Evolutionary conservation across 2,888 invertebrate species (phyloP).

Genomic region (Drosophila cyrtoloma): DNA sequence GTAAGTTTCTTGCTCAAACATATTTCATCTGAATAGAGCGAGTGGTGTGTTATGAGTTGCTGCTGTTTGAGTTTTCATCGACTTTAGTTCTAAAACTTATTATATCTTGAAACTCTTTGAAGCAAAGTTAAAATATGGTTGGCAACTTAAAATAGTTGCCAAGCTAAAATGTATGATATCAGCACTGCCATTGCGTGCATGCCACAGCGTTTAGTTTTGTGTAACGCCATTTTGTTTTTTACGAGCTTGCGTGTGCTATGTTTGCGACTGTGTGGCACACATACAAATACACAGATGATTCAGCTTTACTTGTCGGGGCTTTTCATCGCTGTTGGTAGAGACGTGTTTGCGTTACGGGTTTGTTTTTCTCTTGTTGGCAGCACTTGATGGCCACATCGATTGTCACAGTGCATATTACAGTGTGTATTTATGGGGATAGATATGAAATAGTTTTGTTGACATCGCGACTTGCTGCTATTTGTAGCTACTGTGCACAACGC

Average conservation of each 20-base stretch:
- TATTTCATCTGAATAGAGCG: neutral
- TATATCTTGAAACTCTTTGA: neutral
- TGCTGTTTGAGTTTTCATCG: neutral
- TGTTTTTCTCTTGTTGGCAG: conserved; percentile 25
- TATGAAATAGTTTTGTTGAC: conserved; percentile 52
- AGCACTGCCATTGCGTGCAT: conserved; percentile 18
- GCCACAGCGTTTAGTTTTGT: conserved; percentile 49
- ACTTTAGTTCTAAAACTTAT: neutral
- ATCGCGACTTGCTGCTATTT: conserved; percentile 37
- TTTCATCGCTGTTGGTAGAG: conserved; percentile 25
- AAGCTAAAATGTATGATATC: conserved; percentile 10
- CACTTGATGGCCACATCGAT: conserved; percentile 52
- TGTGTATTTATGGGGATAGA: conserved; percentile 45
- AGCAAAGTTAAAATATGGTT: neutral
- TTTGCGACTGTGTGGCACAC: conserved; percentile 31
- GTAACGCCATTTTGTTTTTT: conserved; percentile 69
- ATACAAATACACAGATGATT: conserved; percentile 27
- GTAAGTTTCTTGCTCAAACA: neutral
- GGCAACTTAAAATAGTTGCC: neutral
- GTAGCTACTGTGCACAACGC: conserved; percentile 31
- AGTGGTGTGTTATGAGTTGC: neutral
- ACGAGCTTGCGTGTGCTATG: conserved; percentile 51
- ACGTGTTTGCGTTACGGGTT: conserved; percentile 38
- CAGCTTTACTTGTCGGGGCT: conserved; percentile 29
- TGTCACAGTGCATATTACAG: conserved; percentile 37